Evolutionary conservation across 2,888 invertebrate genomes (phyloP), one percentile per base, ranked within the genome.

Genomic region (Papilio elwesi): DNA sequence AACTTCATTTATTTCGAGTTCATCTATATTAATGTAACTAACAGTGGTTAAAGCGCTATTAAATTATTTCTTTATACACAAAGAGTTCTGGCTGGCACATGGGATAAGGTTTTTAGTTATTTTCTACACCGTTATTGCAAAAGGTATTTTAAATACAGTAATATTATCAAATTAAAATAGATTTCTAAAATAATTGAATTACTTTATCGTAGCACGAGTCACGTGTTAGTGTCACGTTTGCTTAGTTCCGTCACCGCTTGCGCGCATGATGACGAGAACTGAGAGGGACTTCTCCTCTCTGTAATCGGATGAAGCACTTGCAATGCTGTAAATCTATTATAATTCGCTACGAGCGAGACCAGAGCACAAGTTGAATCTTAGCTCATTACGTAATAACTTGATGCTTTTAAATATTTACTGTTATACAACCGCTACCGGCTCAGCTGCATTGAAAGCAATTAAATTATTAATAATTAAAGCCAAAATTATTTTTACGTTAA

Each of bases 251-350:
- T 70, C 76, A 68, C 16, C n/a, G 48, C 48, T 53, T 26, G 65
- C 51, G 55, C 57, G 55, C 65, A 73, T 69, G 69, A 66, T 73
- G 69, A 73, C 65, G 65, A 69, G 73, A 64, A 49, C 49, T 4
- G 26, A 26, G 26, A 26, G 26, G 26, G 26, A 26, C 68, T 76
- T 78, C 71, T 75, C 74, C 76, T 70, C 71, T 49, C 72, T 77
- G 52, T 80, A 87, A 86, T 86, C 83, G 84, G 85, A 86, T 86
- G 85, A 86, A 86, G 85, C 85, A 82, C 83, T 83, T 82, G 76
- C 64, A 85, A 78, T 83, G 84, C 77, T 81, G 77, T 81, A 83
- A 83, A 81, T 76, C 80, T 77, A 80, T 81, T 79, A 80, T 65
- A 68, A 65, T 53, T 68, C n/a, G 16, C 74, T 73, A 74, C 76